Evolutionary conservation across 2,113 vertebrate species (phyloP).

Genomic region (Pangasianodon gigas): DNA sequence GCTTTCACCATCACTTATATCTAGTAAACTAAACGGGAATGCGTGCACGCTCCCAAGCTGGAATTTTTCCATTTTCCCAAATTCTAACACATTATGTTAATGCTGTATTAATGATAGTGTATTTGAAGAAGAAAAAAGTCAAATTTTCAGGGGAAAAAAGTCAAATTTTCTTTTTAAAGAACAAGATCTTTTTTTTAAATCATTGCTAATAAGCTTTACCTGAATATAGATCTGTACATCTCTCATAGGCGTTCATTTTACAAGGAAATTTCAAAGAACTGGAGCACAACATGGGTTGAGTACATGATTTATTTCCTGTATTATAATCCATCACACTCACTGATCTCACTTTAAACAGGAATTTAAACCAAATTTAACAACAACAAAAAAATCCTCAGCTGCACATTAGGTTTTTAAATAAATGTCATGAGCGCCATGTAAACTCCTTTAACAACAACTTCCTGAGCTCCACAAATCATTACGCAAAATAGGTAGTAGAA

Average conservation of each 20-base stretch:
- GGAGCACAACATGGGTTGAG: background rate
- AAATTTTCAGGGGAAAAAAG: too few species aligned
- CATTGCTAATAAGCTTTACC: too few species aligned
- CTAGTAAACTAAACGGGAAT: too few species aligned
- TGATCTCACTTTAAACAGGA: constrained; percentile 18
- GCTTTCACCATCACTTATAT: too few species aligned
- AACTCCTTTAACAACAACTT: background rate
- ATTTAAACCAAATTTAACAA: background rate
- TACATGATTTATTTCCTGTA: constrained; percentile 46
- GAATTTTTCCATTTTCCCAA: background rate
- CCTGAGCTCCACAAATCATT: background rate
- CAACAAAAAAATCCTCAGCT: constrained; percentile 3
- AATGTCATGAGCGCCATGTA: background rate
- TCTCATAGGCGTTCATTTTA: background rate
- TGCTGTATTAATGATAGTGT: too few species aligned
- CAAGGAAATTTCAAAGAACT: background rate
- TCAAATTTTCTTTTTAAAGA: too few species aligned
- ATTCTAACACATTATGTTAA: too few species aligned
- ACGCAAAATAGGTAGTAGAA: constrained; percentile 59
- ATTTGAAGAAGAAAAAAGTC: too few species aligned
- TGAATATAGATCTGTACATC: background rate
- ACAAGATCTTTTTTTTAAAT: too few species aligned
- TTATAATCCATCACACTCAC: constrained; percentile 6
- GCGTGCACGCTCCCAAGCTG: background rate
- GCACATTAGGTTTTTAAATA: constrained; percentile 25